Evolutionary conservation across 2,113 vertebrate genomes (phyloP), one percentile per base, ranked within the genome.

Genomic region (Hypanus sabinus): DNA sequence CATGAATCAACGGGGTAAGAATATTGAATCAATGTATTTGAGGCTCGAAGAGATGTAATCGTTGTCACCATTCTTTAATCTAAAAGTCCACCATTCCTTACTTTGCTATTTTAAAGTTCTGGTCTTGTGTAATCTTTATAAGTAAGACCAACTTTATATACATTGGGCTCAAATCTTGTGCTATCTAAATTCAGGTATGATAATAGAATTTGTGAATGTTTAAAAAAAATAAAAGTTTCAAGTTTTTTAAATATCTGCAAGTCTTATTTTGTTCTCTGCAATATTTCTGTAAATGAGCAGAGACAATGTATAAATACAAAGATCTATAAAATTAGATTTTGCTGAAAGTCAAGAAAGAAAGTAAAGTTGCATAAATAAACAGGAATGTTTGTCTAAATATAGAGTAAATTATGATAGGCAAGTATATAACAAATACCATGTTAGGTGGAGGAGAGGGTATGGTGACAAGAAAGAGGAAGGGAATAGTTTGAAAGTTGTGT

Each of bases 141-240:
- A 70, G 33, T 88, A 62, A 88, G 60, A 4, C 30, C 88, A 92
- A 6, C 12, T 71, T 70, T 22, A 20, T 92, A 22, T 46, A 70
- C 38, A 36, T 38, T 92, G 70, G 65, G 33, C 62, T 68, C n/a
- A 36, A 38, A 8, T 71, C 33, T 92, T 62, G 36, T 70, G 88
- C 62, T 91, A 68, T 91, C 62, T 92, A 16, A 92, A 30, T 92
- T 92, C 65, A 22, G 88, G 65, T 38, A 92, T n/a, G 22, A n/a
- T 7, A 70, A 24, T 92, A n/a, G 33, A 62, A 92, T 92, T 92
- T 92, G 65, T 20, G n/a, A 18, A n/a, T 36, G 20, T 70, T 33
- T 70, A 36, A 14, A 36, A 70, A 38, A 62, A 38, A 38, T n/a
- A 92, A 92, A 18, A 68, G 87, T 46, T 91, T 91, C 87, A 16